phyloP scores from a whole-genome alignment of 2,113 vertebrate species.

The Podarcis raffonei region DNA sequence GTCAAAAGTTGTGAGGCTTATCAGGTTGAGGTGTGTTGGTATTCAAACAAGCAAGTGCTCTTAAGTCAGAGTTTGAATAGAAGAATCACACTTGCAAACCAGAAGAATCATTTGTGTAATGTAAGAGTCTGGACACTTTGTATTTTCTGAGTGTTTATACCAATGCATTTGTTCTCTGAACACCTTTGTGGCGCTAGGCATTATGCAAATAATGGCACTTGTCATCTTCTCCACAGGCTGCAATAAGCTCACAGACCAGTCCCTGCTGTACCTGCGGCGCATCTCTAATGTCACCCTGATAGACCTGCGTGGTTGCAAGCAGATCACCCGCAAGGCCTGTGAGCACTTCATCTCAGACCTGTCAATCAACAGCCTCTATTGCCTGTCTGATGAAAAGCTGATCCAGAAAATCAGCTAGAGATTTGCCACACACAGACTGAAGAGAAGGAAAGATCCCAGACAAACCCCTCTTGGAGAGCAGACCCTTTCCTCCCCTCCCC shows the following conservation, averaged over 20 bases:
- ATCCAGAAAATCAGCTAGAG: slow-evolving; percentile 98
- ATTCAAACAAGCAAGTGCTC: not conserved
- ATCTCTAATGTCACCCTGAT: slow-evolving; percentile 91
- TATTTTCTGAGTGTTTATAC: not conserved
- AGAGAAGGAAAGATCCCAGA: slow-evolving; percentile 74
- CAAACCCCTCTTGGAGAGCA: slow-evolving; percentile 71
- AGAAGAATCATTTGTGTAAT: too few species aligned
- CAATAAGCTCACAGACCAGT: slow-evolving; percentile 93
- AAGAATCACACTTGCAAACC: not conserved
- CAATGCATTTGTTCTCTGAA: not conserved
- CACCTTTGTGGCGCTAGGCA: not conserved
- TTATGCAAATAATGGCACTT: not conserved
- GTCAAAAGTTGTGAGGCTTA: not conserved
- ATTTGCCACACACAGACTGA: slow-evolving; percentile 66
- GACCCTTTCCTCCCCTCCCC: slow-evolving; percentile 43
- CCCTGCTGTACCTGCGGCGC: slow-evolving; percentile 90
- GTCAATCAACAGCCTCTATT: slow-evolving; percentile 95
- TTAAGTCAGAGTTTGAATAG: not conserved
- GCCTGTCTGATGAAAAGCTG: slow-evolving; percentile 98
- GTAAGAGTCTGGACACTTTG: not conserved
- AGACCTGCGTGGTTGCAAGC: slow-evolving; percentile 93
- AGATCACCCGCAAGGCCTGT: slow-evolving; percentile 93
- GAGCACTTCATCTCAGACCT: slow-evolving; percentile 97
- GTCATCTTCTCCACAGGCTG: slow-evolving; percentile 81
- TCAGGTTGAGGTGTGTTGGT: not conserved